Evolutionary conservation across 2,113 vertebrate genomes (phyloP).

Genomic region (Narcine bancroftii): DNA sequence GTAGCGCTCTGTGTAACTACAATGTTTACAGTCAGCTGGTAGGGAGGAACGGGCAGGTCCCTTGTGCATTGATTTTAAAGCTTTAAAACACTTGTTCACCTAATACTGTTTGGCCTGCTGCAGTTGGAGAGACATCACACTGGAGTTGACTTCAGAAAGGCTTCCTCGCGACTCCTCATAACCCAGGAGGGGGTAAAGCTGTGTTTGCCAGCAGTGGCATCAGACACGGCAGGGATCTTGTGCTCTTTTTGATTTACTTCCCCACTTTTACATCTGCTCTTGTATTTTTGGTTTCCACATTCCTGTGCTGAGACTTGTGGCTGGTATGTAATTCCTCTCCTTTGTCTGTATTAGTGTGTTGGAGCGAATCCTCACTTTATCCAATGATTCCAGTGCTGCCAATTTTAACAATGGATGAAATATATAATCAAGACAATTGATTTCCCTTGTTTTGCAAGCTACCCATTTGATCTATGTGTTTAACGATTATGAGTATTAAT

Average conservation of each 20-base stretch:
- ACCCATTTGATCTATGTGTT: background rate
- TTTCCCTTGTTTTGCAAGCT: slow-evolving; percentile 13
- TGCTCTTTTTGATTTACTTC: background rate
- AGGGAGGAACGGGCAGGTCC: too few species aligned
- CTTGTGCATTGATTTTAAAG: too few species aligned
- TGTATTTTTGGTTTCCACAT: background rate
- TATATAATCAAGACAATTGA: background rate
- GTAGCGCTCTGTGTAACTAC: background rate
- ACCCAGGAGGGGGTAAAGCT: background rate
- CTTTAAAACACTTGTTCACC: background rate
- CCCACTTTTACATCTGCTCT: background rate
- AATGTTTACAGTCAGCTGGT: background rate
- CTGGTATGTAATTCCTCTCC: slow-evolving; percentile 1
- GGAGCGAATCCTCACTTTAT: background rate
- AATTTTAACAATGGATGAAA: background rate
- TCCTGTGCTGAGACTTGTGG: background rate
- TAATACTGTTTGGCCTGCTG: background rate
- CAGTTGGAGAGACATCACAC: too few species aligned
- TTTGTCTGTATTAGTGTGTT: background rate
- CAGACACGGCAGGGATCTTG: background rate
- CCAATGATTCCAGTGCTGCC: background rate
- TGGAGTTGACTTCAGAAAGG: background rate
- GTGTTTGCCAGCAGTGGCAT: background rate
- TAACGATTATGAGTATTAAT: background rate
- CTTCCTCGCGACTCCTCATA: background rate